Evolutionary conservation across 2,113 vertebrate genomes (phyloP).

Genomic region (Mionectes macconnelli): DNA sequence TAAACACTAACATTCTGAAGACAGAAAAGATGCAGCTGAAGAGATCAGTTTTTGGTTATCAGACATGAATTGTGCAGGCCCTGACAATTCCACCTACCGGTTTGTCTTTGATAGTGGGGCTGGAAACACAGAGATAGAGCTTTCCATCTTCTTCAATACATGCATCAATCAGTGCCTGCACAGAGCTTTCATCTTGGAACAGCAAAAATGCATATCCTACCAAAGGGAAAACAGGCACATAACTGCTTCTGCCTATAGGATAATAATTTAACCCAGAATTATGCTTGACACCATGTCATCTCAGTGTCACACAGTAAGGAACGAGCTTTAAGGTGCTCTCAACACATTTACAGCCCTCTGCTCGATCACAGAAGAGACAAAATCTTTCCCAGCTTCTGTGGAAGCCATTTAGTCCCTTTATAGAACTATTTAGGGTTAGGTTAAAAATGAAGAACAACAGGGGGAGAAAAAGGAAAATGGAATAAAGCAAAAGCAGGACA

Average conservation of each 20-base stretch:
- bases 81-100: constrained; percentile 81
- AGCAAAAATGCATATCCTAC: constrained; percentile 97
- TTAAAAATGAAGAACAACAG: neutral
- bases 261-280: neutral
- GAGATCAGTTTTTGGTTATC: neutral
- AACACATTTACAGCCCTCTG: neutral
- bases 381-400: neutral
- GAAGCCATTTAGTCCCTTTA: neutral
- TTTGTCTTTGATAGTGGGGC: constrained; percentile 99
- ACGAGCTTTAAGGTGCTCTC: neutral
- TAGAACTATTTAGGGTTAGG: neutral
- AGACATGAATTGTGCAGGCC: neutral
- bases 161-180: constrained; percentile 97
- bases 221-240: neutral
- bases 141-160: constrained; percentile 99
- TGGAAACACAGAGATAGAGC: constrained; percentile 97
- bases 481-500: neutral
- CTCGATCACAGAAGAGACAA: neutral
- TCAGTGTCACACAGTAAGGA: neutral
- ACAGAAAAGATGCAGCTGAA: neutral
- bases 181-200: constrained; percentile 99
- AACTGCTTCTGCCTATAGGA: neutral
- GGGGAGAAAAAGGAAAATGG: neutral
- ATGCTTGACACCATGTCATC: neutral
- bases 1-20: neutral